Percentiles rank a stretch among this genome's conserved stretches.
phyloP scores from a whole-genome alignment of 1,140 invertebrate species.

The Apis laboriosa region DNA sequence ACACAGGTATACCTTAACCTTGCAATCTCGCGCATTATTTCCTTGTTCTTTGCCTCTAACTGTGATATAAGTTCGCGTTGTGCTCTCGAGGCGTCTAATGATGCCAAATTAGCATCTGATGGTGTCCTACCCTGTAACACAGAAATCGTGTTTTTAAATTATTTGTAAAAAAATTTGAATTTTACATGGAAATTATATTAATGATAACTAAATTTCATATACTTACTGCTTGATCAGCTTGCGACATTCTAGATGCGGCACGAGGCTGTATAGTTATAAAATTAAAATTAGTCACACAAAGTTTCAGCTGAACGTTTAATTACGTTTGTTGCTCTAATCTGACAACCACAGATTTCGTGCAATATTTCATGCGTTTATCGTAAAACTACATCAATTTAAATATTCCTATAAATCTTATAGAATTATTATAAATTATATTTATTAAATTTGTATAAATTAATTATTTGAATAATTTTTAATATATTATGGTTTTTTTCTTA shows the following conservation, averaged over 20 bases:
- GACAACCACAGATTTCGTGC: neutral
- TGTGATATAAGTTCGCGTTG: conserved; percentile 97
- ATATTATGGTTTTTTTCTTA: neutral
- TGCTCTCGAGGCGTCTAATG: conserved; percentile 90
- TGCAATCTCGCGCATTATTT: conserved; percentile 98
- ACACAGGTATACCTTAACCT: conserved; percentile 88
- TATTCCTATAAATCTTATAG: neutral
- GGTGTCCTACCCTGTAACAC: conserved; percentile 85
- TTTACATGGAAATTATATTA: neutral
- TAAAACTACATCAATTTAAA: neutral
- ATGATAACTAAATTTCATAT: conserved; percentile 4
- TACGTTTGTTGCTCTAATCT: conserved; percentile 26
- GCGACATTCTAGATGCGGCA: conserved; percentile 78
- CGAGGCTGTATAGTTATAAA: conserved; percentile 72
- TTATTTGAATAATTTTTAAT: neutral
- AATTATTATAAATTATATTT: neutral
- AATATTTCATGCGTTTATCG: neutral
- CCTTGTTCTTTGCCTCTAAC: conserved; percentile 97
- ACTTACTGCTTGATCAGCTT: conserved; percentile 78
- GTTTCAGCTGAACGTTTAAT: conserved; percentile 25
- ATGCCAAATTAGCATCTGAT: conserved; percentile 87
- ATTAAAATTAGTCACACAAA: conserved; percentile 47
- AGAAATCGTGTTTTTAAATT: neutral
- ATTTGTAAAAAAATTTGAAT: neutral
- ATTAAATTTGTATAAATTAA: neutral